A percentile compares a stretch with the other conserved stretches of the same genome.
Evolutionary conservation across 2,888 invertebrate species (phyloP).

Genomic region (Conomelus anceps): DNA sequence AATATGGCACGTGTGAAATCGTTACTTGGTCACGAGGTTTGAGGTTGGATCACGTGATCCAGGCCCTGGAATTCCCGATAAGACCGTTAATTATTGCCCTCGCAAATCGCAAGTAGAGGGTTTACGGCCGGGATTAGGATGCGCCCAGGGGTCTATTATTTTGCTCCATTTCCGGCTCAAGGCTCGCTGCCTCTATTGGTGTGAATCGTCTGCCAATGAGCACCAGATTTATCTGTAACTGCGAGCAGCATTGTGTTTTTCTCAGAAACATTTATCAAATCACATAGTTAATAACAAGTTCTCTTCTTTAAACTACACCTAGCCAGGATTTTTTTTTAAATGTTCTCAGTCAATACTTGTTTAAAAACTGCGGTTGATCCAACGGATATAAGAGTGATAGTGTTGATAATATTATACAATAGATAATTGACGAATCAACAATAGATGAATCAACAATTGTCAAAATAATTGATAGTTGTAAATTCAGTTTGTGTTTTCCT

Average conservation of each 20-base stretch:
- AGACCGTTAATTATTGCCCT: neutral
- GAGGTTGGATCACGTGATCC: neutral
- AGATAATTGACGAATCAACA: too few species aligned
- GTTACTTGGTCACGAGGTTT: neutral
- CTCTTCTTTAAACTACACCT: too few species aligned
- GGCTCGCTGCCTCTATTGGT: too few species aligned
- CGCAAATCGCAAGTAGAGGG: neutral
- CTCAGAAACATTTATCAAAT: neutral
- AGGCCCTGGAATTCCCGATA: neutral
- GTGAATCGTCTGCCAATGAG: neutral
- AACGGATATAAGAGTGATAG: too few species aligned
- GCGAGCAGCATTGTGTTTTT: neutral
- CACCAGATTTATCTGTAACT: neutral
- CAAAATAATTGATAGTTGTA: too few species aligned
- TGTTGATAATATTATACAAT: too few species aligned
- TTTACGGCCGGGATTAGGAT: neutral
- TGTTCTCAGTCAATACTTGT: too few species aligned
- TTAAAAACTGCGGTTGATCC: too few species aligned
- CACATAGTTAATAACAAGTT: neutral
- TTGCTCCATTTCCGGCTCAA: neutral
- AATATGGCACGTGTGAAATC: neutral
- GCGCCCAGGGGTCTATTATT: neutral
- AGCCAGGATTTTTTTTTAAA: too few species aligned
- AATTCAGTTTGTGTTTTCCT: too few species aligned
- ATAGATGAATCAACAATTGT: too few species aligned